A percentile compares a stretch with the other conserved stretches of the same genome.
These are phyloP conservation scores for Mormoops blainvillei DNA, from an alignment of 2,113 vertebrate species.

Conservation along the genomic window DNA sequence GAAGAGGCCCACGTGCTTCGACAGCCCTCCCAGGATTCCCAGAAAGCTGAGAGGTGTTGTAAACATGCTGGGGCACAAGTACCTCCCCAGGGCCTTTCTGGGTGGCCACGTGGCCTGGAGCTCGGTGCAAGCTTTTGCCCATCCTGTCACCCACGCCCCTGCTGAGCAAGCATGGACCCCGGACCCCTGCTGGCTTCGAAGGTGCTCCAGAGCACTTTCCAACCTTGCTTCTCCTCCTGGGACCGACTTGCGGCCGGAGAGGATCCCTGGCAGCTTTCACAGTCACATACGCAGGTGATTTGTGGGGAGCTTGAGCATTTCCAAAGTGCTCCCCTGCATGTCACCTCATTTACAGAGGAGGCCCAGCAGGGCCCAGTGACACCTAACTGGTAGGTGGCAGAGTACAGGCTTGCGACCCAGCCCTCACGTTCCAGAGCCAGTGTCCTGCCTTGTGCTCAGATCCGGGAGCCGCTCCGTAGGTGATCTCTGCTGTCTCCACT, in stretches of 20 bases:
- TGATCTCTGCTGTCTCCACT: neutral
- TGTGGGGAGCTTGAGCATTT: neutral
- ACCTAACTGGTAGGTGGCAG: rapidly evolving
- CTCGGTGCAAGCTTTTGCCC: neutral
- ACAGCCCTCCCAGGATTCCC: neutral
- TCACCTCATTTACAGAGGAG: neutral
- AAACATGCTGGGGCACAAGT: neutral
- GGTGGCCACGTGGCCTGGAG: neutral
- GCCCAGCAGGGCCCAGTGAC: neutral
- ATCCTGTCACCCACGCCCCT: neutral
- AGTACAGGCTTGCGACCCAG: neutral
- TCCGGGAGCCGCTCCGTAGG: too few relatives aligned
- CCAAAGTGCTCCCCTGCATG: neutral
- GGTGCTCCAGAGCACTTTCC: neutral
- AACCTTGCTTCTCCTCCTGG: neutral
- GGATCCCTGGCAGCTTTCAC: neutral
- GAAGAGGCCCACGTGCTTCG: neutral
- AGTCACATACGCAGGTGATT: too few relatives aligned
- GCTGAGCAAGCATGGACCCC: neutral
- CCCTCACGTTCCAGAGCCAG: neutral
- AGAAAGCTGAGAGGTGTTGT: neutral
- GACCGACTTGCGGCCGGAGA: neutral
- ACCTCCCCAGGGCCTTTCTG: neutral
- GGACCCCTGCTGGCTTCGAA: neutral
- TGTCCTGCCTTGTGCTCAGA: neutral